Evolutionary conservation across 2,113 vertebrate species (phyloP).

Genomic region (Microtus richardsoni): DNA sequence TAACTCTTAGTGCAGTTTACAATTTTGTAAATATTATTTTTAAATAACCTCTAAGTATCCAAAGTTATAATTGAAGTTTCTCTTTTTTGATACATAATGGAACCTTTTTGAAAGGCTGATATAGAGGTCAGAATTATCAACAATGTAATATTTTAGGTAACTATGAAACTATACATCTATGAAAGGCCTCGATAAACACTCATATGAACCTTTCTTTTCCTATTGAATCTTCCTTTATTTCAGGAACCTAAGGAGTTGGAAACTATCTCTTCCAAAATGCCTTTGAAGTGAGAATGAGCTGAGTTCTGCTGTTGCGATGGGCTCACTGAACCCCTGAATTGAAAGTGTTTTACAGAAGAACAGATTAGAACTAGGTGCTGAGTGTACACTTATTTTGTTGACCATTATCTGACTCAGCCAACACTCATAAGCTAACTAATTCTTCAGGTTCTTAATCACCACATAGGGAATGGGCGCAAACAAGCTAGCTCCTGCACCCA

Average conservation of each 20-base stretch:
- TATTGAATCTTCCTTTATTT: neutral
- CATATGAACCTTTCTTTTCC: neutral
- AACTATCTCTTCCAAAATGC: neutral
- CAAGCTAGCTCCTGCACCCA: too few relatives aligned
- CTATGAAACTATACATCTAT: neutral
- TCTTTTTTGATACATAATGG: neutral
- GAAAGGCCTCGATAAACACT: neutral
- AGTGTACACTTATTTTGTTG: neutral
- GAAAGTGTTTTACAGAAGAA: neutral
- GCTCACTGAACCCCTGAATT: neutral
- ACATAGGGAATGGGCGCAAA: too few relatives aligned
- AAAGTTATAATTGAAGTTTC: neutral
- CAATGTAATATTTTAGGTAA: neutral
- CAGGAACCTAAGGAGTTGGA: neutral
- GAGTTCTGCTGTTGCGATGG: neutral
- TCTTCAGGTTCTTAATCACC: neutral
- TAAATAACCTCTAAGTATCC: neutral
- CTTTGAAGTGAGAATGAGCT: neutral
- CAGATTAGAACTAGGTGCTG: neutral
- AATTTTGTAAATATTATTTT: neutral
- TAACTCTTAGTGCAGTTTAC: neutral
- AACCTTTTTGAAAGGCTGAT: neutral
- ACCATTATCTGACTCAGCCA: neutral
- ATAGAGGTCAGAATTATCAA: neutral
- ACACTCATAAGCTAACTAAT: neutral